Percentiles rank a stretch among this genome's conserved stretches.
These are phyloP conservation scores for Oreotrochilus melanogaster DNA, from an alignment of 2,113 vertebrate species.

Conservation along the genomic window DNA sequence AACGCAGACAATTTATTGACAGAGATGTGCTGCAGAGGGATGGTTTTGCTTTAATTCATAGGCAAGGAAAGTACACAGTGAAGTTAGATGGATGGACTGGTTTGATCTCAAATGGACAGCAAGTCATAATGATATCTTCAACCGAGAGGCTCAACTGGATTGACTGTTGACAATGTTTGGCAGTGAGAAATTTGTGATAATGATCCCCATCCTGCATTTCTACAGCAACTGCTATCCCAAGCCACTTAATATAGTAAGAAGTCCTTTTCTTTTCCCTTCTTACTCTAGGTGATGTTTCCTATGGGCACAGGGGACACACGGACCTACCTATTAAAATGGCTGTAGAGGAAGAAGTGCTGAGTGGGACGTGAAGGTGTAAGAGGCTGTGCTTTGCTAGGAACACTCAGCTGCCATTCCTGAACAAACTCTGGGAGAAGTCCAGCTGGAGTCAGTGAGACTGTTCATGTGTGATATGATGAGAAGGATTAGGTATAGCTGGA, in stretches of 20 bases:
- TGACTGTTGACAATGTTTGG: neutral
- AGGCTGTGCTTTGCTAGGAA: neutral
- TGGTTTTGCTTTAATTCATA: neutral
- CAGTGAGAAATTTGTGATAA: neutral
- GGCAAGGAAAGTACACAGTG: neutral
- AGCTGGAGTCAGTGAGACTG: neutral
- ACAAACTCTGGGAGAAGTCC: neutral
- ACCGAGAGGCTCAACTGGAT: neutral
- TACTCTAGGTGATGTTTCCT: neutral
- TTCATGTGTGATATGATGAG: conserved; percentile 1
- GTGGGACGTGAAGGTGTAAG: neutral
- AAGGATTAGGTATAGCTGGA: conserved; percentile 21
- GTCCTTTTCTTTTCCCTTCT: neutral
- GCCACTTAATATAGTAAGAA: neutral
- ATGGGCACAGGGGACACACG: neutral
- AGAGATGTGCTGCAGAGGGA: neutral
- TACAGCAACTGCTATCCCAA: neutral
- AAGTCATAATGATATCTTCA: neutral
- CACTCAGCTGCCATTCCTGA: neutral
- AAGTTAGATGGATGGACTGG: neutral
- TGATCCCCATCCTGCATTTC: neutral
- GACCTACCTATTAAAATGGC: neutral
- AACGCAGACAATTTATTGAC: conserved; percentile 37
- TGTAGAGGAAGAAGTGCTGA: neutral
- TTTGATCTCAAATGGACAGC: conserved; percentile 48